phyloP scores from a whole-genome alignment of 2,113 vertebrate species.

The Melanotaenia duboulayi region DNA sequence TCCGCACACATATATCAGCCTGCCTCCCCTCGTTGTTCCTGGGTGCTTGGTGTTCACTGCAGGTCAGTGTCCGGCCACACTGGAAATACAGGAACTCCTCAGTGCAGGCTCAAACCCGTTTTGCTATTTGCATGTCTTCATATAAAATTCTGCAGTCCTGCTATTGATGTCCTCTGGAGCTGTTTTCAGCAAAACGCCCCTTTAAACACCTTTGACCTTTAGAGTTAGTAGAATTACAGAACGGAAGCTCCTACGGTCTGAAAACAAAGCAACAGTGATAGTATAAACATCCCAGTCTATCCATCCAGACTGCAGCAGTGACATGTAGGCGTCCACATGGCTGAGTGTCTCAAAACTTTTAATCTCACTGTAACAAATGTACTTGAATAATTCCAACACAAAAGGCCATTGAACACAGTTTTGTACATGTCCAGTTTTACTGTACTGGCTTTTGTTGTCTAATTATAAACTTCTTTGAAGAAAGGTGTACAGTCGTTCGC shows the following conservation, averaged over 20 bases:
- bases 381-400: slow-evolving; percentile 82
- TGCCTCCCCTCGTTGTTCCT: slow-evolving; percentile 49
- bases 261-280: slow-evolving; percentile 46
- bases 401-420: slow-evolving; percentile 82
- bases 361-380: slow-evolving; percentile 82
- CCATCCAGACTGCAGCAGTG: slow-evolving; percentile 56
- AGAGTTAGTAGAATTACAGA: slow-evolving; percentile 42
- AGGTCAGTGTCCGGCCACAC: slow-evolving; percentile 74
- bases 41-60: slow-evolving; percentile 72
- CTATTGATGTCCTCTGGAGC: slow-evolving; percentile 37
- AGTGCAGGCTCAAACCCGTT: slow-evolving; percentile 35
- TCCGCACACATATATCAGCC: slow-evolving; percentile 47
- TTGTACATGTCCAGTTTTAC: slow-evolving; percentile 76
- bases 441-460: slow-evolving; percentile 73
- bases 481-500: slow-evolving; percentile 54
- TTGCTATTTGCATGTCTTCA: slow-evolving; percentile 37
- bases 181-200: slow-evolving; percentile 44
- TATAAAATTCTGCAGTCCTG: slow-evolving; percentile 37
- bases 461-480: slow-evolving; percentile 55
- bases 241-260: slow-evolving; percentile 37
- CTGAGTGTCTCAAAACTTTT: slow-evolving; percentile 57
- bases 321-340: slow-evolving; percentile 56
- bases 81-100: slow-evolving; percentile 62
- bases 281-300: slow-evolving; percentile 43
- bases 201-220: slow-evolving; percentile 51